A percentile compares a stretch with the other conserved stretches of the same genome.
Evolutionary conservation across 2,888 invertebrate species (phyloP).

Genomic region (Nemoura dubitans): DNA sequence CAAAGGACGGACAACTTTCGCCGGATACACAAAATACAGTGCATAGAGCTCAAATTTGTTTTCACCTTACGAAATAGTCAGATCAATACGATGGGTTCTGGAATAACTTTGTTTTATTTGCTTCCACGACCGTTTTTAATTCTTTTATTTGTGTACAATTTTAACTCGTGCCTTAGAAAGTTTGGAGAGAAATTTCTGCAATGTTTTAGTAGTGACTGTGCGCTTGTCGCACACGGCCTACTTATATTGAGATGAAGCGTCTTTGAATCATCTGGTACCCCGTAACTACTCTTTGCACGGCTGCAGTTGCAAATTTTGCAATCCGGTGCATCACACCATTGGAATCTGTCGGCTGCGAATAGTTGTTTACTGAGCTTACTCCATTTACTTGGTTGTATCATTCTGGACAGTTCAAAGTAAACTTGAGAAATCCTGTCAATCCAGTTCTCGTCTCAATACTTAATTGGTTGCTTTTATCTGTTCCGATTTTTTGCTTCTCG

Average conservation of each 20-base stretch:
- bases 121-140: neutral
- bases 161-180: neutral
- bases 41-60: neutral
- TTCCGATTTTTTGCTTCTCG: no score
- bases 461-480: no score
- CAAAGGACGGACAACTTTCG: neutral
- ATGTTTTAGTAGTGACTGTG: neutral
- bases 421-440: no score
- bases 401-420: no score
- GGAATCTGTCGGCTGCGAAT: no score
- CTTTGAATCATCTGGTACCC: neutral
- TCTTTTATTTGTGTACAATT: neutral
- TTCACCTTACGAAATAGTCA: neutral
- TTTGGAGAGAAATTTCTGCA: neutral
- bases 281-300: neutral
- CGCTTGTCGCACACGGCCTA: neutral
- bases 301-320: neutral
- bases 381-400: no score
- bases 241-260: neutral
- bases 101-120: neutral
- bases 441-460: no score
- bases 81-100: neutral
- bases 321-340: no score
- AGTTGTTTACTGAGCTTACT: no score
- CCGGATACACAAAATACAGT: neutral